A percentile compares a stretch with the other conserved stretches of the same genome.
phyloP scores from a whole-genome alignment of 2,113 vertebrate species.

The Propithecus coquereli region DNA sequence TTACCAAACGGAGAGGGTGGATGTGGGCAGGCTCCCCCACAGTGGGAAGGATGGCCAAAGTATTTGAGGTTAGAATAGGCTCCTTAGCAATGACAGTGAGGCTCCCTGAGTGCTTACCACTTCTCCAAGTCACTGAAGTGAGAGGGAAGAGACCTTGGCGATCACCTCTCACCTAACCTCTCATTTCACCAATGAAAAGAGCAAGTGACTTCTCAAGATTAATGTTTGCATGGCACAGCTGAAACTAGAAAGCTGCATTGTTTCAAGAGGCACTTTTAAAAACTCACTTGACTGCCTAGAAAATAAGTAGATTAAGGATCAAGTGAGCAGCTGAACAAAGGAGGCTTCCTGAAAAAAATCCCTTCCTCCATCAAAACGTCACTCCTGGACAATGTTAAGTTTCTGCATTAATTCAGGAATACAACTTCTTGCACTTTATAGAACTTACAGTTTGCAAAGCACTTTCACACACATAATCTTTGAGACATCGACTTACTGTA shows the following conservation, averaged over 20 bases:
- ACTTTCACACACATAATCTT: neutral
- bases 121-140: neutral
- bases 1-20: neutral
- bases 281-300: neutral
- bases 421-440: neutral
- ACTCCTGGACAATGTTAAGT: neutral
- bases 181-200: neutral
- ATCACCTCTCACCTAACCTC: neutral
- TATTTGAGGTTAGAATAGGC: neutral
- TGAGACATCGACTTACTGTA: neutral
- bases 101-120: neutral
- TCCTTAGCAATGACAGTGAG: neutral
- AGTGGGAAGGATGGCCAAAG: too few relatives aligned
- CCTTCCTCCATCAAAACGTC: neutral
- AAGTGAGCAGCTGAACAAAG: neutral
- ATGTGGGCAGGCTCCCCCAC: neutral
- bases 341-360: neutral
- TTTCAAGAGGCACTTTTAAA: conserved; percentile 36
- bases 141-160: neutral
- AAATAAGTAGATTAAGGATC: neutral
- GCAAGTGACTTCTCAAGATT: neutral
- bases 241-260: neutral
- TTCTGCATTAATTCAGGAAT: neutral
- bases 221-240: neutral
- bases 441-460: neutral